Conservation (phyloP, 2,888 invertebrate genomes). For the Eulithis prunata region DNA sequence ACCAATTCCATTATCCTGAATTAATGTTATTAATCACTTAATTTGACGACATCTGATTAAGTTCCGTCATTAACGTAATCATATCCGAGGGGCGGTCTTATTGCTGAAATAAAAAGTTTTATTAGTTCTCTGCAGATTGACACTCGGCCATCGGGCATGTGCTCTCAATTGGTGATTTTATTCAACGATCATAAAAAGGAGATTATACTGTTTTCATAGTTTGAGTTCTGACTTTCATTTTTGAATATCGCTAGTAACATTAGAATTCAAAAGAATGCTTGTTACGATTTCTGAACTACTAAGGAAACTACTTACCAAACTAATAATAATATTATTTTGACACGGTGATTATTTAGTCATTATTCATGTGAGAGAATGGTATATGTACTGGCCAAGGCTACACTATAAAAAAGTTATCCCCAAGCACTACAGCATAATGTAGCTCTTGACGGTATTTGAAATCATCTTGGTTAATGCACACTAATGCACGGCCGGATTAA, state of each 20-base stretch:
- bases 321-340: no score
- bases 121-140: conserved; percentile 40
- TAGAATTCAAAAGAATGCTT: no score
- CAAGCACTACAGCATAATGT: no score
- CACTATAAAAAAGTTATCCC: no score
- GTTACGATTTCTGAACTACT: no score
- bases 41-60: conserved; percentile 47
- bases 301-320: no score
- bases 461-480: no score
- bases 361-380: no score
- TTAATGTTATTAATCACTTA: conserved; percentile 38
- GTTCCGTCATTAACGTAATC: conserved; percentile 54
- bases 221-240: background rate
- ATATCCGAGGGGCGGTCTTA: conserved; percentile 49
- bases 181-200: conserved; percentile 14
- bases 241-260: background rate
- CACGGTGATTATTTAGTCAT: no score
- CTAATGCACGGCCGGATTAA: no score
- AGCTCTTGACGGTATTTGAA: no score
- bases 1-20: conserved; percentile 42
- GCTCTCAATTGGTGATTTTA: conserved; percentile 28
- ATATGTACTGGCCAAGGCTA: no score
- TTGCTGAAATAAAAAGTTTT: conserved; percentile 58
- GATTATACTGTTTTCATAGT: conserved; percentile 16
- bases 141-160: conserved; percentile 38